A percentile compares a stretch with the other conserved stretches of the same genome.
Conservation (phyloP, 2,888 invertebrate genomes). For the Serripes groenlandicus region DNA sequence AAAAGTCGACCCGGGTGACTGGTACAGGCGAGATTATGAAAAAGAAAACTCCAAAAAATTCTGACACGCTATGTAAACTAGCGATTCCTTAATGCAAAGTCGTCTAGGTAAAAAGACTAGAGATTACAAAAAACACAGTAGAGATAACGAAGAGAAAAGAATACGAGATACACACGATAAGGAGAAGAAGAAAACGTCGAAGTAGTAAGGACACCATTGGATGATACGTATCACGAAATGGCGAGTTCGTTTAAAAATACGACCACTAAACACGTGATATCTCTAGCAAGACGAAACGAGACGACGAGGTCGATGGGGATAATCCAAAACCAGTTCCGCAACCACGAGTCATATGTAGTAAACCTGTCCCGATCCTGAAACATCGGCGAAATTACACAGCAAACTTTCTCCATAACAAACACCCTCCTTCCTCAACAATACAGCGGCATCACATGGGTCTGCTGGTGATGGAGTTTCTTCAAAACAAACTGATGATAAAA, state of each 20-base stretch:
- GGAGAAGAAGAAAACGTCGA: constrained; percentile 15
- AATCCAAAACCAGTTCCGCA: constrained; percentile 3
- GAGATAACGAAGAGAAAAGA: neutral
- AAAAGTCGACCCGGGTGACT: constrained; percentile 60
- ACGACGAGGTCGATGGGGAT: neutral
- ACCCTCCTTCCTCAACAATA: too few relatives aligned
- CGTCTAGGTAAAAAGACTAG: constrained; percentile 17
- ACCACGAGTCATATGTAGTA: constrained; percentile 38
- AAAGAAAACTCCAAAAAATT: constrained; percentile 51
- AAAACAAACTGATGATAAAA: too few relatives aligned
- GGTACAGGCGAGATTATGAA: constrained; percentile 66
- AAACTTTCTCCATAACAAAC: neutral
- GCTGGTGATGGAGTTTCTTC: too few relatives aligned
- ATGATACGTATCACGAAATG: constrained; percentile 8
- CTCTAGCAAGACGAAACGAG: neutral
- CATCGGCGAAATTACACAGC: constrained; percentile 10
- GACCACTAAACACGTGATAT: neutral
- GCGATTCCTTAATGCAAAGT: neutral
- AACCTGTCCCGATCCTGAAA: constrained; percentile 17
- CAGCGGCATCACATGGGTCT: too few relatives aligned
- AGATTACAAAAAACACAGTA: constrained; percentile 10
- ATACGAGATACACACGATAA: too few relatives aligned
- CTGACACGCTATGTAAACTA: constrained; percentile 12
- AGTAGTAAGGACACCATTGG: constrained; percentile 20
- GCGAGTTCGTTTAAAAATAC: neutral